Conservation (phyloP, 1,140 invertebrate species). For the Drosophila lacertosa region DNA sequence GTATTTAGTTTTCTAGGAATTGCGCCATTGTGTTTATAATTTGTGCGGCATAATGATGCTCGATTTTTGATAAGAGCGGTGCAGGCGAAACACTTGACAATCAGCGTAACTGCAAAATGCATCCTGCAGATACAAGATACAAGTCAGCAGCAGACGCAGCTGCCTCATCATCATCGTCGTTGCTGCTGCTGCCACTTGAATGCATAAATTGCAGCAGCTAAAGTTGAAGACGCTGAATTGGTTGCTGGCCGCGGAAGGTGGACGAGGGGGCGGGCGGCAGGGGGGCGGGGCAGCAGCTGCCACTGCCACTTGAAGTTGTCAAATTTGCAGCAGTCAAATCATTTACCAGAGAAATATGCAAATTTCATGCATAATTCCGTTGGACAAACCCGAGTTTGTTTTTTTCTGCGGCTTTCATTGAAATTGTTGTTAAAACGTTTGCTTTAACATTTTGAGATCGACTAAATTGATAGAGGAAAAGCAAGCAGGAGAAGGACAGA, state of each 20-base stretch:
- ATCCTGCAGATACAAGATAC: constrained; percentile 67
- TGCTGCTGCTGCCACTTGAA: constrained; percentile 74
- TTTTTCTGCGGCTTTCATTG: neutral
- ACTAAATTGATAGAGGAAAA: constrained; percentile 3
- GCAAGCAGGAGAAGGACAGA: too few species aligned
- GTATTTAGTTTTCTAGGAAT: constrained; percentile 2
- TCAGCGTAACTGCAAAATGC: constrained; percentile 62
- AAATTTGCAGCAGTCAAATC: constrained; percentile 73
- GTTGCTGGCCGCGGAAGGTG: constrained; percentile 15
- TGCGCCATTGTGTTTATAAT: constrained; percentile 37
- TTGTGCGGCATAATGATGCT: constrained; percentile 64
- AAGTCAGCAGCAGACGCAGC: constrained; percentile 24
- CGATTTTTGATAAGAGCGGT: constrained; percentile 55
- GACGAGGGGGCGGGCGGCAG: neutral
- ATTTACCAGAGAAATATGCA: constrained; percentile 67
- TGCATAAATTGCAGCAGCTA: constrained; percentile 75
- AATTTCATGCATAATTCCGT: constrained; percentile 51
- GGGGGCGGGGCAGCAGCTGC: constrained; percentile 47
- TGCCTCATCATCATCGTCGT: constrained; percentile 35
- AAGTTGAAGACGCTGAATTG: constrained; percentile 53
- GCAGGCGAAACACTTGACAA: constrained; percentile 63
- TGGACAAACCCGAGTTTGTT: constrained; percentile 24
- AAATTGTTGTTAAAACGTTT: constrained; percentile 25
- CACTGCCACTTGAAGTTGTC: constrained; percentile 74
- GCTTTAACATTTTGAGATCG: constrained; percentile 30